A percentile compares a stretch with the other conserved stretches of the same genome.
Conservation (phyloP, 37 sponge, comb jelly and placozoan species). For the Halisarca cf. caerulea region DNA sequence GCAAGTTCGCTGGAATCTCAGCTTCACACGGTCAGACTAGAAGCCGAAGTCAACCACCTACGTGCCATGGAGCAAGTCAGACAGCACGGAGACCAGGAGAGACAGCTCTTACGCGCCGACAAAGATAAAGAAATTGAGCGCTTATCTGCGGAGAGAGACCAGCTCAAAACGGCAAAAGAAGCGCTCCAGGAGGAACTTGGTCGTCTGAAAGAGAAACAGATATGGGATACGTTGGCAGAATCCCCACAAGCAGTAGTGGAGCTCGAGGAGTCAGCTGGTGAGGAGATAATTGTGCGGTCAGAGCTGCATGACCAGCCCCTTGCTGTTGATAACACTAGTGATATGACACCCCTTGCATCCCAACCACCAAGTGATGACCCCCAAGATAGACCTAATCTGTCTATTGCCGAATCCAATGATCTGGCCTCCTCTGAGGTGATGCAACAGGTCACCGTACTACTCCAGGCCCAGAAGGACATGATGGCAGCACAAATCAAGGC, state of each 20-base stretch:
- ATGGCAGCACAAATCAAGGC: slow-evolving; percentile 14
- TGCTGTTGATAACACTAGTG: no score
- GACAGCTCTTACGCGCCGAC: neutral
- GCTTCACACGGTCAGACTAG: neutral
- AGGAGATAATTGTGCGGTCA: no score
- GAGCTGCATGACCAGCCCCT: no score
- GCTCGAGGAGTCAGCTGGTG: no score
- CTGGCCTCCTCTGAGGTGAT: neutral
- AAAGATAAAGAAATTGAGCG: neutral
- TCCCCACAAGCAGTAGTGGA: no score
- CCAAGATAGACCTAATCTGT: no score
- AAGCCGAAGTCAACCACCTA: neutral
- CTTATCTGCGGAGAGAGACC: neutral
- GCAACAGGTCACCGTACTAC: neutral
- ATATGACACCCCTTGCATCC: no score
- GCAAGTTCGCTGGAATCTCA: neutral
- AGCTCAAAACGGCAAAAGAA: neutral
- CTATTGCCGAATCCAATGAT: no score
- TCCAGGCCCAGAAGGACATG: slow-evolving; percentile 6
- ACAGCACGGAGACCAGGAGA: neutral
- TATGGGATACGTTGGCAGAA: no score
- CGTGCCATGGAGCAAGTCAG: neutral
- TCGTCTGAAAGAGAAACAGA: no score
- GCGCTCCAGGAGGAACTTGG: no score
- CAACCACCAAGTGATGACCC: no score